Base-by-base conservation (phyloP, 2,888 invertebrate species). In the Euzetes globulus region DNA sequence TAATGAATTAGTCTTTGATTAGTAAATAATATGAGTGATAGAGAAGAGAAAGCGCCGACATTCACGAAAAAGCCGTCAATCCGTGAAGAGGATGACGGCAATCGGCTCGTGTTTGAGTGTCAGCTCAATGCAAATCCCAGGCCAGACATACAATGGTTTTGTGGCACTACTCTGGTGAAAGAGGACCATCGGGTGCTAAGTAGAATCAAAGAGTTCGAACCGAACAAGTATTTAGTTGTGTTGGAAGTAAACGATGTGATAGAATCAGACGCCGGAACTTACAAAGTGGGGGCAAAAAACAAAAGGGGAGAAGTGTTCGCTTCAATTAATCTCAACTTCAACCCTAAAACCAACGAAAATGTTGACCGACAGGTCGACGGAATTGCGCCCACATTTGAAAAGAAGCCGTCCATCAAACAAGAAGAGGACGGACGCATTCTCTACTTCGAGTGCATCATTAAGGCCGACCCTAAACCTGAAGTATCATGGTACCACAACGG, bases 41-140 rank as follows among this genome's bases (percentile, higher is more conserved):
- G 70, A 25, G 70, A 70, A 25, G 94, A 94, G 86, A 91, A 94
- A 87, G 94, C 96, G 86, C 96, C 96, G 85, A 95, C 94, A 88
- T 96, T 97, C 87, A 93, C 94, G 80, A 94, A 95, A 87, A 96
- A 96, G 89, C 96, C 96, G 79, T 92, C 93, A 85, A 88, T 97
- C 81, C 88, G 94, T 80, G 95, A 97, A 84, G 96, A 96, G 84
- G 94, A 94, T 84, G 94, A 94, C 83, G 94, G 94, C 81, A 94
- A 94, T 86, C 90, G 92, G 82, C 88, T 95, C 82, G 89, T 95
- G 81, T 94, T 95, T 86, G 94, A 94, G 84, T 95, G 94, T 84
- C 91, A 94, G 84, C 87, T 95, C 81, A 84, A 91, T 81, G 90
- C 91, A 79, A 87, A 90, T 77, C 94, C 94, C 58, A 91, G 91